phyloP scores from a whole-genome alignment of 1,140 invertebrate genomes.

The Thrips palmi region DNA sequence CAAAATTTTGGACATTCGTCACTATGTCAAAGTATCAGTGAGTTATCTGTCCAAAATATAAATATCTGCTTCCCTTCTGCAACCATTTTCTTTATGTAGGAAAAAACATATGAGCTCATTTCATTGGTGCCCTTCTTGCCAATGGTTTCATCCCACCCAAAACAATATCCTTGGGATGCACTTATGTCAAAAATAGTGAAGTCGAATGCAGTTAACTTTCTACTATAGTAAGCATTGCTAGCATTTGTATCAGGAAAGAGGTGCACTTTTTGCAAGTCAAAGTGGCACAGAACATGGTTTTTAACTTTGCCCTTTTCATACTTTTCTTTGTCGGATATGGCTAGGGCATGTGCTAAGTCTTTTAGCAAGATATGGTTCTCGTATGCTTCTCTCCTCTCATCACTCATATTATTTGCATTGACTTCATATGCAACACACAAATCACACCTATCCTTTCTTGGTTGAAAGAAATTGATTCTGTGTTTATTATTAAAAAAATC shows the following conservation, averaged over 20 bases:
- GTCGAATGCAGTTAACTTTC: slow-evolving; percentile 11
- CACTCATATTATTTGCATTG: slow-evolving; percentile 1
- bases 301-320: slow-evolving; percentile 2
- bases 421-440: slow-evolving; percentile 6
- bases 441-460: slow-evolving; percentile 9
- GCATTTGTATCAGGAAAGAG: slow-evolving; percentile 4
- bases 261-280: slow-evolving; percentile 11
- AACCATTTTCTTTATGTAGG: too few species aligned
- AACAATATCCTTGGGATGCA: slow-evolving; percentile 6
- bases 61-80: too few species aligned
- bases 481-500: slow-evolving; percentile 10
- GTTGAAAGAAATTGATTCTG: slow-evolving; percentile 11
- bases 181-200: slow-evolving; percentile 8
- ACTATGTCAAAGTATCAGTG: too few species aligned
- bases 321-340: too few species aligned
- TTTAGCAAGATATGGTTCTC: too few species aligned
- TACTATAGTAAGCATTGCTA: slow-evolving; percentile 11
- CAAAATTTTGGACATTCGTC: too few species aligned
- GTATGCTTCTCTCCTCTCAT: background rate
- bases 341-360: background rate
- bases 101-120: slow-evolving; percentile 7
- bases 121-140: slow-evolving; percentile 9
- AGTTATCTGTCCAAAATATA: too few species aligned
- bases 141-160: slow-evolving; percentile 8
- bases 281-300: slow-evolving; percentile 1